Percentiles rank a stretch among this genome's conserved stretches.
These are phyloP conservation scores for Papilio glaucus DNA, from an alignment of 1,140 invertebrate species.

Conservation along the genomic window DNA sequence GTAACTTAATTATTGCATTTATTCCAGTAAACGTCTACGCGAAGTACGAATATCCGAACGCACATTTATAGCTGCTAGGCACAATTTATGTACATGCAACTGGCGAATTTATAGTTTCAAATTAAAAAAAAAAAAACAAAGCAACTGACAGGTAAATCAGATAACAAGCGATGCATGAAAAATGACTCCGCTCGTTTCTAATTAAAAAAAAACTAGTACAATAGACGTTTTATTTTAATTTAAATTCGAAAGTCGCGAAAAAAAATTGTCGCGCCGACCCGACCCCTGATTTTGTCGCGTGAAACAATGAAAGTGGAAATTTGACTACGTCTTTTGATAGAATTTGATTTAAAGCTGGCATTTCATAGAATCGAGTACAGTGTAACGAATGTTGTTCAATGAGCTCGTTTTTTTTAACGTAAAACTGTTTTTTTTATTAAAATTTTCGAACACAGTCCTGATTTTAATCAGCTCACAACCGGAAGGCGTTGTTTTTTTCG, in stretches of 20 bases:
- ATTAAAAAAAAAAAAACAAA: conserved; percentile 55
- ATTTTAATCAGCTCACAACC: conserved; percentile 65
- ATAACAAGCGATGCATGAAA: conserved; percentile 81
- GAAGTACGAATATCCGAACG: conserved; percentile 37
- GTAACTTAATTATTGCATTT: conserved; percentile 51
- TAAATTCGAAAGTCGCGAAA: conserved; percentile 68
- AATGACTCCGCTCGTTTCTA: conserved; percentile 74
- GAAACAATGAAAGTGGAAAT: conserved; percentile 76
- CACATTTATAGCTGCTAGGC: conserved; percentile 31
- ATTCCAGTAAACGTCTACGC: conserved; percentile 33
- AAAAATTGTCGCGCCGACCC: conserved; percentile 52
- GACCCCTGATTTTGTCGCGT: conserved; percentile 55
- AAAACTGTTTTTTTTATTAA: conserved; percentile 43
- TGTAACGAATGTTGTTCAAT: conserved; percentile 66
- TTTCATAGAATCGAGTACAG: conserved; percentile 62
- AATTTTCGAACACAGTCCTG: conserved; percentile 54
- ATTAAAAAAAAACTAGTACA: conserved; percentile 77
- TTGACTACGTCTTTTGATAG: conserved; percentile 75
- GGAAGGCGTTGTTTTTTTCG: conserved; percentile 47
- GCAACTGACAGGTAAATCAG: conserved; percentile 76
- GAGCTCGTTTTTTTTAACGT: conserved; percentile 50
- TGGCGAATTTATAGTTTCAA: conserved; percentile 36
- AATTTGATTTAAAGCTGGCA: conserved; percentile 74
- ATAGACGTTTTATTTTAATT: conserved; percentile 60
- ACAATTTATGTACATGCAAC: conserved; percentile 37